Evolutionary conservation across 1,140 invertebrate species (phyloP), one percentile per base, ranked within the genome.

Genomic region (Achatina immaculata): DNA sequence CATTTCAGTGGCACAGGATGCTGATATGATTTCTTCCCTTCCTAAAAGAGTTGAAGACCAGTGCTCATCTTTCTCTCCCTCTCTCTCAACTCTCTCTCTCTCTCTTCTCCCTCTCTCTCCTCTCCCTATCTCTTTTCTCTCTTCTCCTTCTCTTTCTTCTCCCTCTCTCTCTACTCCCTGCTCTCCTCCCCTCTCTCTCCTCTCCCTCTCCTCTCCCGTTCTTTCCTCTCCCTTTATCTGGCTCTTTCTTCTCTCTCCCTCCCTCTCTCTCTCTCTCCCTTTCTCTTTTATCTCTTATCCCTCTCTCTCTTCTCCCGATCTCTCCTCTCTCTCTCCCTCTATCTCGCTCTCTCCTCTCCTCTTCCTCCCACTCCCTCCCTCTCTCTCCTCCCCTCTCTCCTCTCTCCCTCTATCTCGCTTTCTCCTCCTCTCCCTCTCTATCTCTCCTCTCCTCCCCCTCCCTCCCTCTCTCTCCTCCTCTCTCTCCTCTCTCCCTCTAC

Each of bases 261-360:
- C n/a, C 48, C 9, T 24, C 3, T 45, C 38, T 40, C 7, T 74
- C 19, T 11, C 42, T 40, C 24, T 19, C 72, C 11, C 16, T 6
- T 11, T 14, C 38, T 40, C 40, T 14, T 40, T 14, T 72, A 16
- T 72, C 16, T 72, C 69, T 40, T 24, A 31, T 72, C 38, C 40
- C 69, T 72, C 69, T 72, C 38, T 36, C 38, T 72, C 38, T 40
- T 24, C 40, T 24, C 40, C 28, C 40, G 28, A 24, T n/a, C 40
- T 24, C 24, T 40, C 40, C 69, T 36, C n/a, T 72, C 38, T 72
- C 69, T 72, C 69, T 40, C 69, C 40, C 28, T 72, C 69, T 72
- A 4, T 72, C 69, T 72, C 38, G 31, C 69, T 40, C 28, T 72
- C 38, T 72, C 28, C 40, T 40, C 14, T 38, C 40, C 69, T 72